These are phyloP conservation scores for Cichlasoma orientale DNA, from an alignment of 2,797 vertebrate species.

Conservation along the genomic window DNA sequence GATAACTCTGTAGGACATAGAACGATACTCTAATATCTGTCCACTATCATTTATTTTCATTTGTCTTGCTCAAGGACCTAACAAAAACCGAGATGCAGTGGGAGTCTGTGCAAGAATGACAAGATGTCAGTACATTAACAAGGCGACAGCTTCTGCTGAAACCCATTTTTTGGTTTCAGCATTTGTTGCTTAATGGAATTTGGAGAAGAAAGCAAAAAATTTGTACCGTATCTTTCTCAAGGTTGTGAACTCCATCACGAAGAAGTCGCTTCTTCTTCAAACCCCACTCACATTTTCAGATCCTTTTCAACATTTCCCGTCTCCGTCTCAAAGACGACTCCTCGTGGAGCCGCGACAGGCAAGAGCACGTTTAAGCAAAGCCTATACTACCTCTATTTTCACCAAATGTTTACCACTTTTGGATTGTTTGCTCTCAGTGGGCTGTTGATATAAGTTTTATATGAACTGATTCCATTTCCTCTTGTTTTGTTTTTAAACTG, in stretches of 20 bases:
- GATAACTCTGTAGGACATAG: conserved; percentile 23
- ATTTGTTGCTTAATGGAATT: conserved; percentile 28
- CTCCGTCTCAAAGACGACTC: background rate
- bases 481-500: background rate
- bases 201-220: conserved; percentile 20
- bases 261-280: conserved; percentile 11
- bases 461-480: background rate
- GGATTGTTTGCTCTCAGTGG: background rate
- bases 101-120: conserved; percentile 16
- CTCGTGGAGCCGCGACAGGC: background rate
- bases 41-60: conserved; percentile 55
- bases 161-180: conserved; percentile 6
- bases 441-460: background rate
- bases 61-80: conserved; percentile 49
- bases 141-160: background rate
- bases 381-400: background rate
- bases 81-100: conserved; percentile 26
- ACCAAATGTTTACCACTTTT: background rate
- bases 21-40: conserved; percentile 36
- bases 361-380: conserved; percentile 1
- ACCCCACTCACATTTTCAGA: conserved; percentile 8
- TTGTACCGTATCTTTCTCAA: background rate
- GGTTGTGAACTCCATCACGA: conserved; percentile 25
- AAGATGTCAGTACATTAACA: conserved; percentile 18
- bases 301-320: conserved; percentile 15